Conservation (phyloP, 2,888 invertebrate species). For the Cylloceria caligata region DNA sequence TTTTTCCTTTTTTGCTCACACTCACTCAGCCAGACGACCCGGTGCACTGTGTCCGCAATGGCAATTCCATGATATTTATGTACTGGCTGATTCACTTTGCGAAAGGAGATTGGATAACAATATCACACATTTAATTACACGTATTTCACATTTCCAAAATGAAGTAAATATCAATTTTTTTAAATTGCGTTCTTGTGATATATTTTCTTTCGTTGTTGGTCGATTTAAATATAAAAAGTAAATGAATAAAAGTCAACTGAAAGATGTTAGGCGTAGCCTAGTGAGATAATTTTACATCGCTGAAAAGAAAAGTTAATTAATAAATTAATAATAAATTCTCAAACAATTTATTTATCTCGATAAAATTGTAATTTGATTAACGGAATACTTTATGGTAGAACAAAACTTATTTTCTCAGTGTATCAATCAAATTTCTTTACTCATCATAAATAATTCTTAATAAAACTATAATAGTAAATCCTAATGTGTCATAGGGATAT, state of each 20-base stretch:
- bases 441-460: not conserved
- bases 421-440: too few species aligned
- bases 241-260: too few species aligned
- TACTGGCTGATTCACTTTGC: slow-evolving; percentile 59
- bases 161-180: not conserved
- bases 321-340: too few species aligned
- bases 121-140: not conserved
- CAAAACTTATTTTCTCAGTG: too few species aligned
- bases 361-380: not conserved
- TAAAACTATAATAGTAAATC: not conserved
- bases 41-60: slow-evolving; percentile 48
- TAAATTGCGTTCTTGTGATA: too few species aligned
- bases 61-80: slow-evolving; percentile 55
- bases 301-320: too few species aligned
- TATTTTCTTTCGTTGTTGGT: too few species aligned
- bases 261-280: too few species aligned
- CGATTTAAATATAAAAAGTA: too few species aligned
- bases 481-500: not conserved
- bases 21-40: slow-evolving; percentile 50
- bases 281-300: too few species aligned
- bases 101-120: slow-evolving; percentile 12
- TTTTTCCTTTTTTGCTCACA: slow-evolving; percentile 25
- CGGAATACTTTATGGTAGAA: too few species aligned
- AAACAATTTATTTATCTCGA: not conserved
- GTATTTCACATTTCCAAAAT: not conserved